Evolutionary conservation across 2,113 vertebrate genomes (phyloP).

Genomic region (Malurus elegans): DNA sequence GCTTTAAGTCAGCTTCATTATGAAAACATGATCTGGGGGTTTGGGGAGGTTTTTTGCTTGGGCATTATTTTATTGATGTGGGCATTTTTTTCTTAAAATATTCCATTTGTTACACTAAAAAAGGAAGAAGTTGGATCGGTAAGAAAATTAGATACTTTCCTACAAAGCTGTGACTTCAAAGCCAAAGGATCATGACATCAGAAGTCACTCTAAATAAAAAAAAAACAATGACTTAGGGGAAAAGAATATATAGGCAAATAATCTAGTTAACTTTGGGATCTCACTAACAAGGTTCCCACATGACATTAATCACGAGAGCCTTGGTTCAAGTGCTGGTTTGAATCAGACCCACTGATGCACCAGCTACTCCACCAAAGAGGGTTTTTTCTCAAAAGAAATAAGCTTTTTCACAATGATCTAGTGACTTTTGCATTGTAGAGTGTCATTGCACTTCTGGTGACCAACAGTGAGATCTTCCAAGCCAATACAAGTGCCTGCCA

Average conservation of each 20-base stretch:
- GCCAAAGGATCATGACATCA: background rate
- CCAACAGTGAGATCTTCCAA: background rate
- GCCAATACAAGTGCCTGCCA: background rate
- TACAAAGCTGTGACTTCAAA: background rate
- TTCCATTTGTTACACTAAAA: background rate
- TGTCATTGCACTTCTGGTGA: background rate
- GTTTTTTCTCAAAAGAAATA: background rate
- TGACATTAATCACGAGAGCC: background rate
- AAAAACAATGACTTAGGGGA: background rate
- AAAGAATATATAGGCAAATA: background rate
- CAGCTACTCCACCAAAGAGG: background rate
- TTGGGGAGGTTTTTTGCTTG: background rate
- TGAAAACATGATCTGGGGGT: background rate
- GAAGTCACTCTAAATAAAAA: background rate
- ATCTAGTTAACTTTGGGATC: background rate
- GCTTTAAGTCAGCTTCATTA: background rate
- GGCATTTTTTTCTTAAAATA: background rate
- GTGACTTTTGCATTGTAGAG: background rate
- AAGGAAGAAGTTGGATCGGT: background rate
- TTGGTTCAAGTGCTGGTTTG: background rate
- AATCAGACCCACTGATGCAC: background rate
- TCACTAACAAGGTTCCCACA: background rate
- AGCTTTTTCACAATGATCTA: background rate
- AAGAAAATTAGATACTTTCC: background rate
- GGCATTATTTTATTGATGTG: background rate